phyloP scores from a whole-genome alignment of 1,140 invertebrate species.

The Drosophila burlai region DNA sequence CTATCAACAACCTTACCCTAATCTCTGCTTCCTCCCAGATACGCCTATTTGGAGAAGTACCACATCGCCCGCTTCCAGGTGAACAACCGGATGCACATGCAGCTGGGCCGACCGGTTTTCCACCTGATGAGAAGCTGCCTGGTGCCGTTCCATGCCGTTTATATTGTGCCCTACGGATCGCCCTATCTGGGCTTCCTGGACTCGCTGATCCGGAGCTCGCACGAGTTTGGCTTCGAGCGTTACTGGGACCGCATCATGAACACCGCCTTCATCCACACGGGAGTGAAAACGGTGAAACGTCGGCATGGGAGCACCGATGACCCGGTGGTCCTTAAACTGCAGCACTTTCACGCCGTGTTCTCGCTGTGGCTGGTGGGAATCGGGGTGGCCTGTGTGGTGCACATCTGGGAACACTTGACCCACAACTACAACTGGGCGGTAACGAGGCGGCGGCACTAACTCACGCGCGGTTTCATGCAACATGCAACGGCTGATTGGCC shows the following conservation, averaged over 20 bases:
- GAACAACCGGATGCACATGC: conserved; percentile 60
- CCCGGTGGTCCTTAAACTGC: conserved; percentile 69
- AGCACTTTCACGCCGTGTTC: conserved; percentile 76
- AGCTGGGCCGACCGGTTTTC: conserved; percentile 59
- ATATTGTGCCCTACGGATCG: conserved; percentile 79
- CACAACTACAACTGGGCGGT: conserved; percentile 51
- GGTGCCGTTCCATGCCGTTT: conserved; percentile 79
- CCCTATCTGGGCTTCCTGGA: conserved; percentile 79
- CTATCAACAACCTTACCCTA: no score
- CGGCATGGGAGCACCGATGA: conserved; percentile 52
- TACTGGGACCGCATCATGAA: conserved; percentile 81
- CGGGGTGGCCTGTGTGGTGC: conserved; percentile 43
- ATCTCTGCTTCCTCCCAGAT: conserved; percentile 3
- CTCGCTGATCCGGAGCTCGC: conserved; percentile 59
- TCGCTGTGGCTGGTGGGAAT: conserved; percentile 65
- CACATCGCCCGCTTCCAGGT: conserved; percentile 70
- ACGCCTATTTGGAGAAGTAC: conserved; percentile 74
- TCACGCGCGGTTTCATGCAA: conserved; percentile 36
- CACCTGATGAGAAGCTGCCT: conserved; percentile 80
- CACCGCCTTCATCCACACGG: conserved; percentile 64
- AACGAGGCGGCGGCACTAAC: conserved; percentile 46
- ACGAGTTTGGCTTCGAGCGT: conserved; percentile 69
- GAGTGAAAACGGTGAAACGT: conserved; percentile 46
- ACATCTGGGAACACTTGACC: conserved; percentile 59
- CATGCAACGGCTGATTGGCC: conserved; percentile 37